These are phyloP conservation scores for Philereme vetulata DNA, from an alignment of 2,888 invertebrate species.

Conservation along the genomic window DNA sequence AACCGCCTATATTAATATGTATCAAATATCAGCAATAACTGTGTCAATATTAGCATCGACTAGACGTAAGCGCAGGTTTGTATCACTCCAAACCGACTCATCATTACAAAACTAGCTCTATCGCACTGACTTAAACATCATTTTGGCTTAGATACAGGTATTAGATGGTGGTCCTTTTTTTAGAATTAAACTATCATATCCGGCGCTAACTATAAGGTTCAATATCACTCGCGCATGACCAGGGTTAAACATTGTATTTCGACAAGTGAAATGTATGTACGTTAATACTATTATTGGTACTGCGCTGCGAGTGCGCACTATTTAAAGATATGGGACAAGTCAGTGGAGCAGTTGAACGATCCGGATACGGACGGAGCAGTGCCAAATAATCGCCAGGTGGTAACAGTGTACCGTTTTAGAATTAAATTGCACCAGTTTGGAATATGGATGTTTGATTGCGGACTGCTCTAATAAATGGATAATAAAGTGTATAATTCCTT, in stretches of 20 bases:
- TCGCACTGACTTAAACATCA: neutral
- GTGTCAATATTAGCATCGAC: constrained; percentile 39
- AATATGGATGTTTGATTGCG: constrained; percentile 1
- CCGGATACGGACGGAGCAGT: constrained; percentile 39
- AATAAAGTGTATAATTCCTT: neutral
- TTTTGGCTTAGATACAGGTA: neutral
- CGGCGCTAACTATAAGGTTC: neutral
- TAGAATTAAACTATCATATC: neutral
- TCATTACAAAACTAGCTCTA: neutral
- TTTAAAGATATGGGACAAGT: constrained; percentile 67
- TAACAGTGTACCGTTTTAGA: constrained; percentile 49
- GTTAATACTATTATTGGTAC: constrained; percentile 9
- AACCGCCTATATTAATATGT: constrained; percentile 24
- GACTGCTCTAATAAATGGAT: neutral
- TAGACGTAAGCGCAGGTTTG: constrained; percentile 17
- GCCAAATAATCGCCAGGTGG: constrained; percentile 60
- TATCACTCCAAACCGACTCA: constrained; percentile 1
- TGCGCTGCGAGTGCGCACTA: constrained; percentile 56
- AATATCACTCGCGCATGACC: neutral
- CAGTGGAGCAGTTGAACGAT: constrained; percentile 58
- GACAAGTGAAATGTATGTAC: constrained; percentile 13
- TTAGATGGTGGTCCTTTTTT: too few species aligned
- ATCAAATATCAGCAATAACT: constrained; percentile 38
- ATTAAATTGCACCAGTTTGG: constrained; percentile 31
- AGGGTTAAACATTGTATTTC: neutral